Evolutionary conservation across 2,797 vertebrate species (phyloP), one percentile per base, ranked within the genome.

Genomic region (Capromys pilorides): DNA sequence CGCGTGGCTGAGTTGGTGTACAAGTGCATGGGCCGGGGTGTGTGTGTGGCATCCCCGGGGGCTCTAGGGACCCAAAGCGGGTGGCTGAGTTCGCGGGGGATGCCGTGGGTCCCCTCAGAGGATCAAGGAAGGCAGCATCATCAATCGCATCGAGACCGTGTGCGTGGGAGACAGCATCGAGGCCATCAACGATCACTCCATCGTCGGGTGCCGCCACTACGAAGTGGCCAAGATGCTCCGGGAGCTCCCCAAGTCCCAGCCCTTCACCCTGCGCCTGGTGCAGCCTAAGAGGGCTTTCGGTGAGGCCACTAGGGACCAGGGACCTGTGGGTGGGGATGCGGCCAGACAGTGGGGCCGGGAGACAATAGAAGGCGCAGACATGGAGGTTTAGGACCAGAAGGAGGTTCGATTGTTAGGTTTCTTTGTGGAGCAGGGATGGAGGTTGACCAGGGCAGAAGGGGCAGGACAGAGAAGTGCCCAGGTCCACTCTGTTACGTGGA

Each of bases 121-220:
- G 94, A 99, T 99, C 98, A 99, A 99, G 95, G 99, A 99, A 86
- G 98, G 98, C 85, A 99, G 99, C 97, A 99, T 99, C 95, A 99
- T 99, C 95, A 99, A 99, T 96, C 98, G 96, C 1, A 97, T 99
- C 85, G 98, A 99, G 96, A 97, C 97, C 0, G 99, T 99, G 10
- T 99, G 99, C 1, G 99, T 99, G n/a, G 99, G 99, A 0, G 99
- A 99, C 98, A 99, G 99, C 98, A 99, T 99, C 0, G 99, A 99
- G 97, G 99, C 99, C 97, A 99, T 99, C 97, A 99, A 99, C 0
- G 99, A 99, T 97, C 99, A 99, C 97, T 99, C 99, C 95, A 99
- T 99, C 8, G 99, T 99, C 2, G 99, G 99, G 84, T 99, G 99
- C 97, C 99, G 99, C 33, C 99, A 99, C 97, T 99, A 99, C 0